Conservation (phyloP, 2,888 invertebrate species). For the Epirrhoe tristata region DNA sequence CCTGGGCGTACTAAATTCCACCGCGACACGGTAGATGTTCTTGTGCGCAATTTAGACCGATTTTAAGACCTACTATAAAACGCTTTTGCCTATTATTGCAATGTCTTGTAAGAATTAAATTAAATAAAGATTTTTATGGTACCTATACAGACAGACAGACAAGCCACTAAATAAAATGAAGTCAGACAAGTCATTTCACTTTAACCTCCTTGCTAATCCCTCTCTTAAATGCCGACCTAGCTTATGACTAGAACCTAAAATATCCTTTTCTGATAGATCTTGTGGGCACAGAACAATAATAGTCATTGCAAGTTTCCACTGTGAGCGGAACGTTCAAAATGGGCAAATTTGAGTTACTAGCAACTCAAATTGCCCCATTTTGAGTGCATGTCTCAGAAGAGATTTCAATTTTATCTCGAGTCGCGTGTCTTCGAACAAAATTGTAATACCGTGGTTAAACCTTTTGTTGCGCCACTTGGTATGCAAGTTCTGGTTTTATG, state of each 20-base stretch:
- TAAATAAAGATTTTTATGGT: background rate
- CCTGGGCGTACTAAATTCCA: constrained; percentile 3
- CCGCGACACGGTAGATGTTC: constrained; percentile 23
- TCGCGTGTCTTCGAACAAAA: constrained; percentile 40
- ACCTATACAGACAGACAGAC: no score
- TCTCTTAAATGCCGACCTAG: no score
- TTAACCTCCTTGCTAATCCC: no score
- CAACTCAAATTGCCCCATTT: no score
- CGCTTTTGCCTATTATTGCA: background rate
- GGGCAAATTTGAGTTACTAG: background rate
- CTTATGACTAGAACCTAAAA: no score
- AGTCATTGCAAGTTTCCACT: background rate
- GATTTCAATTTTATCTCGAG: constrained; percentile 44
- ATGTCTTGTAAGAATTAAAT: background rate
- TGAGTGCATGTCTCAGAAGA: constrained; percentile 21
- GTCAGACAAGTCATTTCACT: no score
- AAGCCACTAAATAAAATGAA: no score
- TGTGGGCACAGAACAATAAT: no score
- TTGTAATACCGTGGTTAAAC: constrained; percentile 38
- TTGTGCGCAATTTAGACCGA: constrained; percentile 37
- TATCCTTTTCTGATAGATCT: no score
- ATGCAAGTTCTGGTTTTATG: constrained; percentile 26
- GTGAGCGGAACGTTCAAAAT: background rate
- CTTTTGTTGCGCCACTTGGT: constrained; percentile 27
- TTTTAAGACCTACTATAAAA: constrained; percentile 25